Percentiles rank a stretch among this genome's conserved stretches.
Evolutionary conservation across 2,888 invertebrate species (phyloP).

Genomic region (Ophraella communa): DNA sequence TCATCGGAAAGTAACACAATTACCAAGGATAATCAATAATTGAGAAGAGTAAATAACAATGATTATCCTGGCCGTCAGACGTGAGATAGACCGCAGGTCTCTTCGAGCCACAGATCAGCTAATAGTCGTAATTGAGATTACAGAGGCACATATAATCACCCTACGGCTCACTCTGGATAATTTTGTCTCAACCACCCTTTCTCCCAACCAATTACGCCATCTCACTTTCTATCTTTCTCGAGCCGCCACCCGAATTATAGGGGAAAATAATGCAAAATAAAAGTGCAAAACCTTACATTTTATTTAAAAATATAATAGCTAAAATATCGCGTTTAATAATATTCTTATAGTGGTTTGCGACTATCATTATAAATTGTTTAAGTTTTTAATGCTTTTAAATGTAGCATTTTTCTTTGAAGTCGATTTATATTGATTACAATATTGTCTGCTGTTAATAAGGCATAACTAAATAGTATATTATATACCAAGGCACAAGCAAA

Average conservation of each 20-base stretch:
- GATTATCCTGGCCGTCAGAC: conserved; percentile 55
- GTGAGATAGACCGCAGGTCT: conserved; percentile 46
- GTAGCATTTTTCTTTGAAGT: neutral
- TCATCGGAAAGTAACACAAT: conserved; percentile 50
- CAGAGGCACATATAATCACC: conserved; percentile 54
- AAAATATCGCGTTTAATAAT: no score
- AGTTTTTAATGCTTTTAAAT: neutral
- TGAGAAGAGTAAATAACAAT: conserved; percentile 57
- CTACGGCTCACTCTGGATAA: conserved; percentile 32
- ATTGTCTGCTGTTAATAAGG: neutral
- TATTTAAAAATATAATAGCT: no score
- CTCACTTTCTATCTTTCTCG: conserved; percentile 25
- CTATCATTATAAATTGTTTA: neutral
- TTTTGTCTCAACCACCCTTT: conserved; percentile 33
- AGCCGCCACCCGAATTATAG: conserved; percentile 4
- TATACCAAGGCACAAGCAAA: no score
- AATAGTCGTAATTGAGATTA: conserved; percentile 57
- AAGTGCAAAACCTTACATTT: neutral
- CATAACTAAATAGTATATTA: no score
- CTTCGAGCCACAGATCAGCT: conserved; percentile 46
- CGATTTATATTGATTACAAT: neutral
- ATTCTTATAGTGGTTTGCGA: neutral
- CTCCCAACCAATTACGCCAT: conserved; percentile 34
- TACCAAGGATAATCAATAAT: conserved; percentile 58
- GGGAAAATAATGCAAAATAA: neutral